Evolutionary conservation across 2,113 vertebrate species (phyloP).

Genomic region (Oryzias melastigma): DNA sequence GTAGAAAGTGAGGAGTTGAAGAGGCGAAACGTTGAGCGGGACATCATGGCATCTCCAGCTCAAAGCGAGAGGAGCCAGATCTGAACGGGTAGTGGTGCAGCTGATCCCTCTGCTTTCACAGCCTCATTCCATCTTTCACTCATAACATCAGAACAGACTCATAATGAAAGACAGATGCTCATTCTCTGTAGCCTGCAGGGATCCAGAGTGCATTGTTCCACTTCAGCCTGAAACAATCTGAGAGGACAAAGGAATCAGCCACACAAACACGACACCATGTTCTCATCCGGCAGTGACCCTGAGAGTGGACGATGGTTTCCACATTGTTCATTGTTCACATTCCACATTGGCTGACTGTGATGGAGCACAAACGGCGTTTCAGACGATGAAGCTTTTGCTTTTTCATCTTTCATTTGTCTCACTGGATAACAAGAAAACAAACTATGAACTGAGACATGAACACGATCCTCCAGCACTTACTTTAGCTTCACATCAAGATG

Average conservation of each 20-base stretch:
- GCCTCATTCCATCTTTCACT: conserved; percentile 59
- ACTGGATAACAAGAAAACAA: too few relatives aligned
- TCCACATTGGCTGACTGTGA: not conserved
- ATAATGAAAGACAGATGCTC: conserved; percentile 69
- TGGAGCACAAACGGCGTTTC: conserved; percentile 1
- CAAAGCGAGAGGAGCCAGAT: conserved; percentile 22
- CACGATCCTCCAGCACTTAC: too few relatives aligned
- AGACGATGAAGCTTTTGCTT: not conserved
- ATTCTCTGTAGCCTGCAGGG: conserved; percentile 38
- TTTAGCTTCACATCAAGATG: too few relatives aligned
- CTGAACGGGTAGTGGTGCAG: conserved; percentile 58
- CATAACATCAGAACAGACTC: conserved; percentile 61
- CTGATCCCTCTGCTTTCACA: conserved; percentile 60
- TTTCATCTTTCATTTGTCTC: too few relatives aligned
- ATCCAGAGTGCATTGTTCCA: conserved; percentile 61
- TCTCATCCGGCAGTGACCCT: conserved; percentile 30
- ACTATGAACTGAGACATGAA: too few relatives aligned
- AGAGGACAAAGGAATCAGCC: conserved; percentile 51
- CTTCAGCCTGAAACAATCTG: conserved; percentile 53
- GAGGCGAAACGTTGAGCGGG: conserved; percentile 24
- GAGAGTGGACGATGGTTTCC: conserved; percentile 25
- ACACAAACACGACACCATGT: conserved; percentile 42
- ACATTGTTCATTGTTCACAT: conserved; percentile 15
- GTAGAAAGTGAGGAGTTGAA: conserved; percentile 46
- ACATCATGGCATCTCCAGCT: conserved; percentile 32